Base-by-base conservation (phyloP, 2,797 vertebrate genomes). In the Oceanodroma leucorhoa region DNA sequence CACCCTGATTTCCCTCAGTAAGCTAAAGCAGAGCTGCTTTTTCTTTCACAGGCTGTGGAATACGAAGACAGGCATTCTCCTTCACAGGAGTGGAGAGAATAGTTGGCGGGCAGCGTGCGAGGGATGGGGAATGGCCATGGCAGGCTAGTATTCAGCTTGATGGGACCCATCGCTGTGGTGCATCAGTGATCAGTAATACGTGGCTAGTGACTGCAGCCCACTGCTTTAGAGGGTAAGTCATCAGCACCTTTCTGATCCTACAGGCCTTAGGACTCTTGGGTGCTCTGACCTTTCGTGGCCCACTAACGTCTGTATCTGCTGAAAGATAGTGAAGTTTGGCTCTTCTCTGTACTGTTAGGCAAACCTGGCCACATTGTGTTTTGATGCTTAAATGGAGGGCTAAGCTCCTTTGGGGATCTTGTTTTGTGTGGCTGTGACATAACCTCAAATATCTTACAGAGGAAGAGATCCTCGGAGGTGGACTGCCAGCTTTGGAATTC, bases 121-220 rank as follows among this genome's bases (percentile, higher is more conserved):
- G 55, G 32, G 97, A 96, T 2, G 99, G 98, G 6, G 98, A 99
- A 77, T 98, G 99, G 97, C 99, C 99, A 0, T 99, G 99, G 99
- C 99, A 99, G 97, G 99, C 99, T 79, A 99, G 99, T 83, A 98
- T 99, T 65, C 98, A 98, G 89, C 94, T 98, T 1, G 97, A 98
- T 0, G 98, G 98, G 6, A 93, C 38, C 2, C 99, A 99, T 93
- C 98, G 97, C 30, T 99, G 99, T 26, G 99, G 99, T 9, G 99
- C 99, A 1, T 98, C 99, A 15, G 96, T 99, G 89, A 95, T 99
- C 97, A 98, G 96, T 17, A 90, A 98, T 5, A 97, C 60, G 2
- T 99, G 99, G 99, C 98, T 99, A 10, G 95, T 99, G 95, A 99
- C 99, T 24, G 99, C 99, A 3, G 99, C 99, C 29, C 99, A 99